Evolutionary conservation across 2,113 vertebrate species (phyloP).

Genomic region (Petrocephalus zakoni): DNA sequence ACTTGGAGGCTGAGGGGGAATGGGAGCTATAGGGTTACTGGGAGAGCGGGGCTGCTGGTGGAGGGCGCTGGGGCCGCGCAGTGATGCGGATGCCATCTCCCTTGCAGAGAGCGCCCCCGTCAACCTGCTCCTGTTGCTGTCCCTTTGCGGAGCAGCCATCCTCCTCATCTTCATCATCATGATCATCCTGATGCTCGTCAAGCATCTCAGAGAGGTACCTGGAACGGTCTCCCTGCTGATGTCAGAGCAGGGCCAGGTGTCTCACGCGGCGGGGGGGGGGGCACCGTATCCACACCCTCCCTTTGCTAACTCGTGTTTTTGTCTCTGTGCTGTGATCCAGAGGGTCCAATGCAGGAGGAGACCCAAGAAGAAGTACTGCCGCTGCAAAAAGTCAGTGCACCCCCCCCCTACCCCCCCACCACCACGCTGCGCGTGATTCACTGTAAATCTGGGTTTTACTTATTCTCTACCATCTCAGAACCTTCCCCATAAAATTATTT

Average conservation of each 20-base stretch:
- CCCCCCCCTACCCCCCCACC: not conserved
- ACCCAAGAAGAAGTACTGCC: constrained; percentile 48
- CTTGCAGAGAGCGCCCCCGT: constrained; percentile 40
- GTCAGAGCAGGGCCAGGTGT: not conserved
- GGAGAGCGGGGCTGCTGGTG: not conserved
- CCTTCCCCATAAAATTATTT: not conserved
- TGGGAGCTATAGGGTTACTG: not conserved
- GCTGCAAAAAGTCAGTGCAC: constrained; percentile 55
- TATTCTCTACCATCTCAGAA: not conserved
- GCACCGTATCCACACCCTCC: not conserved
- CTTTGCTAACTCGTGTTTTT: not conserved
- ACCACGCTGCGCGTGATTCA: not conserved
- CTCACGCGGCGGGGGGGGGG: not conserved
- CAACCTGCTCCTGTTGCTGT: constrained; percentile 49
- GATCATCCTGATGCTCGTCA: constrained; percentile 39
- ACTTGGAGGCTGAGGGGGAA: not conserved
- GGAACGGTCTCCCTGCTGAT: not conserved
- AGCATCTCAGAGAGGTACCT: constrained; percentile 44
- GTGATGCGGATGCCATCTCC: constrained; percentile 7
- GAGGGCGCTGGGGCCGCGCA: not conserved
- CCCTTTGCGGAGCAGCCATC: constrained; percentile 38
- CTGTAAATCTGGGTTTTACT: not conserved
- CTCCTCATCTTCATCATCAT: constrained; percentile 47
- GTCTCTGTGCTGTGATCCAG: constrained; percentile 23
- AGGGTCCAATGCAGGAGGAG: constrained; percentile 29